Percentiles rank a stretch among this genome's conserved stretches.
Conservation (phyloP, 2,113 vertebrate species). For the Grus americana region DNA sequence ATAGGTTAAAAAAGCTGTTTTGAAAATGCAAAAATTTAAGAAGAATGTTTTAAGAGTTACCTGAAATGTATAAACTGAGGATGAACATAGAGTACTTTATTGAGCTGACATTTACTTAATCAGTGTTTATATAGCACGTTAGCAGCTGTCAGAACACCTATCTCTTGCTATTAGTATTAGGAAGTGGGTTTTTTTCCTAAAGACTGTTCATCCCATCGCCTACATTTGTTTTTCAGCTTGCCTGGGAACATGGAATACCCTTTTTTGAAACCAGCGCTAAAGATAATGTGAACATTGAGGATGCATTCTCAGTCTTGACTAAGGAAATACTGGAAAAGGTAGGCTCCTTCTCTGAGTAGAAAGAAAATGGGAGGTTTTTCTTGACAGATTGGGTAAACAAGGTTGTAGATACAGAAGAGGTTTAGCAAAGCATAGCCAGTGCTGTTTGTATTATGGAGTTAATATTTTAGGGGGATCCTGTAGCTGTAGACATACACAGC, state of each 20-base stretch:
- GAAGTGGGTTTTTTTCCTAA: neutral
- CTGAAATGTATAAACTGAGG: conserved; percentile 51
- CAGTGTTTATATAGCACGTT: conserved; percentile 38
- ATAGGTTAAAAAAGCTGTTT: conserved; percentile 43
- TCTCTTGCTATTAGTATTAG: neutral
- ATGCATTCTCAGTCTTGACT: conserved; percentile 69
- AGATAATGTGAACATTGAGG: conserved; percentile 75
- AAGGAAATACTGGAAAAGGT: conserved; percentile 74
- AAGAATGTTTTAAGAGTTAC: conserved; percentile 45
- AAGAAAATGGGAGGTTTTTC: neutral
- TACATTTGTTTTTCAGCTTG: conserved; percentile 69
- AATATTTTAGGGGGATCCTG: neutral
- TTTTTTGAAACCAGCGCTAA: conserved; percentile 80
- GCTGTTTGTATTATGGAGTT: neutral
- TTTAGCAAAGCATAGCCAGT: neutral
- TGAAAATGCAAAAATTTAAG: conserved; percentile 50
- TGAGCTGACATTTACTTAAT: conserved; percentile 42
- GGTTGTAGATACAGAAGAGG: neutral
- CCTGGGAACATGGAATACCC: conserved; percentile 75
- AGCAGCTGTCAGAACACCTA: conserved; percentile 8
- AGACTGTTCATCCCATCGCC: neutral
- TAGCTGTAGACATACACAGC: neutral
- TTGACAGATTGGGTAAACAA: neutral
- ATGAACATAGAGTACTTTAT: conserved; percentile 20
- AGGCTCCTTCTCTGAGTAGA: neutral